Evolutionary conservation across 2,888 invertebrate species (phyloP), one percentile per base, ranked within the genome.

Genomic region (Nemoura dubitans): DNA sequence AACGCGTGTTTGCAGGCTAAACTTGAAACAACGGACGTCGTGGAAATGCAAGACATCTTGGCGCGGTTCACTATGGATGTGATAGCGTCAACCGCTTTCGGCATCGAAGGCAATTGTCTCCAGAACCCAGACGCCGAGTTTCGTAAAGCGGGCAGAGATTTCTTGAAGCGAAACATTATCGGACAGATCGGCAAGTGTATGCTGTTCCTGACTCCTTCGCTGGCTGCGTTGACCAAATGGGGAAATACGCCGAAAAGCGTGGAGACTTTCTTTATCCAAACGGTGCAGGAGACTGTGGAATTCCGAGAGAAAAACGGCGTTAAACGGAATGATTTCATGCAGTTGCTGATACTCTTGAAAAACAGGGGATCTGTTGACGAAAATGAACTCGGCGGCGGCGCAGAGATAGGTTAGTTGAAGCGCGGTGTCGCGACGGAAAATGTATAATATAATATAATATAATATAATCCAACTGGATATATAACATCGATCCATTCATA

Each of bases 151-250:
- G 88, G 90, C 89, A 0, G 88, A 87, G 86, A 89, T 90, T 25
- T 89, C 89, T 0, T 59, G 90, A 0, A 83, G 88, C 28, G 89
- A 90, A 0, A 89, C 89, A 7, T 90, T 90, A 85, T 76, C 90
- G 90, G 26, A 26, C n/a, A n/a, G n/a, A 43, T 43, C 0, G 92
- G 93, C 88, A 91, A 91, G 0, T 92, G 92, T 88, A 89, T 92
- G 25, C 92, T 93, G 88, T 92, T 92, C 14, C 89, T 90, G 0
- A 93, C 91, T 10, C 93, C 93, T 0, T 93, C 91, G 88, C 93
- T 92, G 88, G 92, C 92, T 0, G 92, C 91, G 0, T 43, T 21
- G 6, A 43, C 43, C 3, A 43, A 42, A 26, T 36, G 29, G 29
- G 59, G 78, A 1, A 78, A 26, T 26, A 86, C 21, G 7, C 43